Evolutionary conservation across 2,797 vertebrate species (phyloP).

Genomic region (Gallirallus australis): DNA sequence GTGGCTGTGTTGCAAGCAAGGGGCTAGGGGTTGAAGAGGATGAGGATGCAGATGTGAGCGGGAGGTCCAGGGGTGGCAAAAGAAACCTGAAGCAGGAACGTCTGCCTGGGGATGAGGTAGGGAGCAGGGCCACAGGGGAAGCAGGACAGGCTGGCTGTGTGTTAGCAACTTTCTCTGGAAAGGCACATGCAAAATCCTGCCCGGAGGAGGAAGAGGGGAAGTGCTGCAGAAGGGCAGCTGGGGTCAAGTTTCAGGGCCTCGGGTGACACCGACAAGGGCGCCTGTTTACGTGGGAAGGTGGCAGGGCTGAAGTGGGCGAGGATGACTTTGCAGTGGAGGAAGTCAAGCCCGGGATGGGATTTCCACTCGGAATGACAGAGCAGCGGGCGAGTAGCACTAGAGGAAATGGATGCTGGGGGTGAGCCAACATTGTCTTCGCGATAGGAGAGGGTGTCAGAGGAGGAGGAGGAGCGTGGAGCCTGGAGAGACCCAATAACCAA

Average conservation of each 20-base stretch:
- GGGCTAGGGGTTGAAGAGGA: background rate
- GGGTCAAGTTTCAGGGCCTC: background rate
- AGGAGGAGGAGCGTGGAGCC: conserved; percentile 48
- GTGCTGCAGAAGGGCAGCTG: background rate
- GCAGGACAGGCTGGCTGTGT: background rate
- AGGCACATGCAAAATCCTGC: background rate
- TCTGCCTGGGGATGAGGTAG: background rate
- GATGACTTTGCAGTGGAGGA: conserved; percentile 15
- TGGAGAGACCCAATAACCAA: conserved; percentile 9
- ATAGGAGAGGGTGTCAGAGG: conserved; percentile 46
- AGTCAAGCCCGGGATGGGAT: background rate
- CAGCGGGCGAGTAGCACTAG: background rate
- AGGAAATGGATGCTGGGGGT: conserved; percentile 66
- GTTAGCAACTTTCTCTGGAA: background rate
- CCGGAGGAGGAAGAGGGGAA: background rate
- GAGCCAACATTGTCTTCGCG: conserved; percentile 53
- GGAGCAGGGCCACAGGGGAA: background rate
- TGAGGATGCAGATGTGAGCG: background rate
- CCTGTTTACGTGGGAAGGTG: background rate
- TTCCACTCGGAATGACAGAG: conserved; percentile 23
- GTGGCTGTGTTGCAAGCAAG: rapidly evolving
- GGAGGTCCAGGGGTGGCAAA: background rate
- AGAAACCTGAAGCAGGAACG: background rate
- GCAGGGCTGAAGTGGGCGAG: background rate
- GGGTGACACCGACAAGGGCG: background rate